These are phyloP conservation scores for Arvicanthis niloticus DNA, from an alignment of 2,113 vertebrate species.

Conservation along the genomic window DNA sequence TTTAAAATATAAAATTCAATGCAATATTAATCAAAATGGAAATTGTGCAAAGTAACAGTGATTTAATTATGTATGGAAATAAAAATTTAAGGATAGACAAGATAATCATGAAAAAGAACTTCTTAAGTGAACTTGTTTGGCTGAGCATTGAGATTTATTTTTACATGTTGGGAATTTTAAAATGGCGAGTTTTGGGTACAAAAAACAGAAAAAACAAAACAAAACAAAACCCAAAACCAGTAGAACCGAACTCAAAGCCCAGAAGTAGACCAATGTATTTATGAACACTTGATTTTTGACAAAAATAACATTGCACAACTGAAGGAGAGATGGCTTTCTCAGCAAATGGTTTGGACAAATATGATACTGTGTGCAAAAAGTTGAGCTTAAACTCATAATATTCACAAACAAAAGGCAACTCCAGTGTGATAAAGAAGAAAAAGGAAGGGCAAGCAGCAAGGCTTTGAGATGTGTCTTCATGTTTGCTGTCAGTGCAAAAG, in stretches of 20 bases:
- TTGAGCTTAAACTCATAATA: background rate
- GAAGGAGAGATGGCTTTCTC: background rate
- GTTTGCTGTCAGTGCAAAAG: background rate
- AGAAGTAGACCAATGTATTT: background rate
- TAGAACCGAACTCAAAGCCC: background rate
- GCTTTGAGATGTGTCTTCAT: background rate
- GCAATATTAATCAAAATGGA: background rate
- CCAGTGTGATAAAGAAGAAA: background rate
- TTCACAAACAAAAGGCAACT: background rate
- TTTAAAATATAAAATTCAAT: constrained; percentile 5
- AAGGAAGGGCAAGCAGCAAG: background rate
- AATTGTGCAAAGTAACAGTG: background rate
- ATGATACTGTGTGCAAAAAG: background rate
- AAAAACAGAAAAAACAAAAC: too few relatives aligned
- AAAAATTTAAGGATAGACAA: background rate
- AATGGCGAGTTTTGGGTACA: background rate
- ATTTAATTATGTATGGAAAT: background rate
- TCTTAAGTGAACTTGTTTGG: background rate
- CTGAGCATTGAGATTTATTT: background rate
- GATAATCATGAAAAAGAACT: background rate
- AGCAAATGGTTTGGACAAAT: background rate
- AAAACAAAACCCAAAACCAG: background rate
- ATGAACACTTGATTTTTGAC: background rate
- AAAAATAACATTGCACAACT: background rate
- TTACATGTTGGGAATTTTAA: background rate